Conservation (phyloP, 1,140 invertebrate species). For the Caenorhabditis remanei region DNA sequence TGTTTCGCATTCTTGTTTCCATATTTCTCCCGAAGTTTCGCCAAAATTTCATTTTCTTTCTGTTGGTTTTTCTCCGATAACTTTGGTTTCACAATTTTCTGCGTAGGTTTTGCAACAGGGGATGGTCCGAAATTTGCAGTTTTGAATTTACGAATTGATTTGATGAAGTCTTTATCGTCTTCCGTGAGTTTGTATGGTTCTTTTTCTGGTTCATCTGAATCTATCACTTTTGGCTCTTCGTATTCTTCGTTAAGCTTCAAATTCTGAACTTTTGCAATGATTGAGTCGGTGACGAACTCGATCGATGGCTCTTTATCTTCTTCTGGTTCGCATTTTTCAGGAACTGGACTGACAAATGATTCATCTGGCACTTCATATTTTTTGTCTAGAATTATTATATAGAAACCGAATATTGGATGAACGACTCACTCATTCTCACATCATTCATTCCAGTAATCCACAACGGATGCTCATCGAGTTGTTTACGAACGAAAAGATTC, state of each 20-base stretch:
- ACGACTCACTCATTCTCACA: not conserved
- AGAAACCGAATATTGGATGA: too few species aligned
- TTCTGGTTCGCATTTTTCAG: not conserved
- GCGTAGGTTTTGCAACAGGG: not conserved
- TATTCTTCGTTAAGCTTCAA: not conserved
- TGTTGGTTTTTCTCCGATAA: conserved; percentile 22
- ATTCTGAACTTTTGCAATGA: conserved; percentile 23
- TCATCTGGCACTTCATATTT: conserved; percentile 32
- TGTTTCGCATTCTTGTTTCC: conserved; percentile 30
- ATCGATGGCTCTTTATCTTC: not conserved
- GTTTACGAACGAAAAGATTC: conserved; percentile 6
- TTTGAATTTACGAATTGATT: not conserved
- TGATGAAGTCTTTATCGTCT: conserved; percentile 20
- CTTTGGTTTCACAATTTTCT: not conserved
- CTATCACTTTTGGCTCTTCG: not conserved
- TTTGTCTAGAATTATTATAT: not conserved
- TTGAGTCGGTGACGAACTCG: conserved; percentile 1
- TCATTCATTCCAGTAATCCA: conserved; percentile 23
- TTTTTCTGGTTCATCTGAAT: not conserved
- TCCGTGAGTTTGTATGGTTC: conserved; percentile 7
- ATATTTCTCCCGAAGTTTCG: conserved; percentile 2
- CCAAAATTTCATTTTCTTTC: conserved; percentile 22
- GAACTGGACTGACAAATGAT: not conserved
- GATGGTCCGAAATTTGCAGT: not conserved
- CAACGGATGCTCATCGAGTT: conserved; percentile 27